These are phyloP conservation scores for Neoascia interrupta DNA, from an alignment of 2,888 invertebrate species.

Conservation along the genomic window DNA sequence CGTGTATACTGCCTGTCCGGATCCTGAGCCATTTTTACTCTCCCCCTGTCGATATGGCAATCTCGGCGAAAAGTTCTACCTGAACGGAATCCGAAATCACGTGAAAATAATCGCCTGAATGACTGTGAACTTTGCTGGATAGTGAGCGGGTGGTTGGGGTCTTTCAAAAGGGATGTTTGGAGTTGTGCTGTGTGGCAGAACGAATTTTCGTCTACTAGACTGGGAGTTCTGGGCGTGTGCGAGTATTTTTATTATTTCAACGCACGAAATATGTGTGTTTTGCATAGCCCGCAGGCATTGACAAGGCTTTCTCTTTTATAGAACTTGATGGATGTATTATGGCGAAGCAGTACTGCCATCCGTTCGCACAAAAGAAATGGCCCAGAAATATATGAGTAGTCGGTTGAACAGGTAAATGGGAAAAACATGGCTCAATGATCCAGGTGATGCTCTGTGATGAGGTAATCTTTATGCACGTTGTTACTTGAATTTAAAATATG, in stretches of 20 bases:
- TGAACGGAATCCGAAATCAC: constrained; percentile 67
- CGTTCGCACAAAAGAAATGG: constrained; percentile 40
- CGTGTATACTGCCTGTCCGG: constrained; percentile 21
- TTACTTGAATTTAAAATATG: too few relatives aligned
- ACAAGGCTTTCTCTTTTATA: constrained; percentile 16
- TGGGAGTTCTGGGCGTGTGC: constrained; percentile 35
- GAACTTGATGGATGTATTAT: constrained; percentile 45
- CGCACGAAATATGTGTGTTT: constrained; percentile 40
- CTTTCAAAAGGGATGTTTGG: constrained; percentile 28
- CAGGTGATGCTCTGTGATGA: constrained; percentile 26
- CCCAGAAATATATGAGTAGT: constrained; percentile 59
- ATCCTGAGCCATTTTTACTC: constrained; percentile 38
- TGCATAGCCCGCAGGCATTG: constrained; percentile 35
- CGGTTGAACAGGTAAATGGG: constrained; percentile 48
- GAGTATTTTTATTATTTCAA: constrained; percentile 65
- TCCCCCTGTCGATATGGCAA: constrained; percentile 36
- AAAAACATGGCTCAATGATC: constrained; percentile 27
- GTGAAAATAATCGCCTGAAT: constrained; percentile 63
- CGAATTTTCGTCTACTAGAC: constrained; percentile 32
- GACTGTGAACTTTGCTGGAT: constrained; percentile 46
- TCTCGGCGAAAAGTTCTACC: constrained; percentile 54
- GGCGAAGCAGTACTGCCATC: constrained; percentile 38
- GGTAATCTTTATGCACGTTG: too few relatives aligned
- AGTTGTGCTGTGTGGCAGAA: constrained; percentile 7
- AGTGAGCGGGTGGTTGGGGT: constrained; percentile 2